phyloP scores from a whole-genome alignment of 2,888 invertebrate genomes.

The Leptothorax acervorum region DNA sequence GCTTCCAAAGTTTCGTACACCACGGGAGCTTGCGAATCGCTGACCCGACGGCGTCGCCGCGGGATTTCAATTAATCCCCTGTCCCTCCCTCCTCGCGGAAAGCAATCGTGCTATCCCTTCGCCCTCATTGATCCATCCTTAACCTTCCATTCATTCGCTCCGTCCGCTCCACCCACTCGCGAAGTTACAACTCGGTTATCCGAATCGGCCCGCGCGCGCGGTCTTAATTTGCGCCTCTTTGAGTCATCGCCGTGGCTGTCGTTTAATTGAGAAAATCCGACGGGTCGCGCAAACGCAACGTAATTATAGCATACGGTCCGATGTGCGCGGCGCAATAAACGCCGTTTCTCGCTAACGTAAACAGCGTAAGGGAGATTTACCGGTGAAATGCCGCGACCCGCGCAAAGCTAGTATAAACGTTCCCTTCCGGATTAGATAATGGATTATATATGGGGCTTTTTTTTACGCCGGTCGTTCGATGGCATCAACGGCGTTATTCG shows the following conservation, averaged over 20 bases:
- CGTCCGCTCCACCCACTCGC: conserved; percentile 76
- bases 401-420: conserved; percentile 15
- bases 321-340: conserved; percentile 19
- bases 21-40: conserved; percentile 76
- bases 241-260: conserved; percentile 18
- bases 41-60: conserved; percentile 80
- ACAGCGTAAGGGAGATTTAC: conserved; percentile 43
- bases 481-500: conserved; percentile 41
- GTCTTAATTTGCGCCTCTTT: conserved; percentile 66
- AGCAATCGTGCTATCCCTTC: conserved; percentile 75
- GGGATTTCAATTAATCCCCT: conserved; percentile 83
- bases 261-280: conserved; percentile 37
- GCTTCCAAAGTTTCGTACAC: conserved; percentile 71
- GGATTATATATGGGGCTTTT: conserved; percentile 45
- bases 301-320: conserved; percentile 20
- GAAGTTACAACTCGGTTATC: conserved; percentile 64
- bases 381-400: not conserved
- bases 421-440: conserved; percentile 38
- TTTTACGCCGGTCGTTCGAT: conserved; percentile 48
- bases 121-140: conserved; percentile 73
- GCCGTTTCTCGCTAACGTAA: conserved; percentile 16
- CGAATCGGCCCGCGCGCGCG: conserved; percentile 59
- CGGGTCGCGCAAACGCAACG: conserved; percentile 24
- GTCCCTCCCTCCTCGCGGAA: conserved; percentile 71
- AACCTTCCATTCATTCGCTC: conserved; percentile 77